Evolutionary conservation across 2,888 invertebrate species (phyloP).

Genomic region (Agriopis aurantiaria): DNA sequence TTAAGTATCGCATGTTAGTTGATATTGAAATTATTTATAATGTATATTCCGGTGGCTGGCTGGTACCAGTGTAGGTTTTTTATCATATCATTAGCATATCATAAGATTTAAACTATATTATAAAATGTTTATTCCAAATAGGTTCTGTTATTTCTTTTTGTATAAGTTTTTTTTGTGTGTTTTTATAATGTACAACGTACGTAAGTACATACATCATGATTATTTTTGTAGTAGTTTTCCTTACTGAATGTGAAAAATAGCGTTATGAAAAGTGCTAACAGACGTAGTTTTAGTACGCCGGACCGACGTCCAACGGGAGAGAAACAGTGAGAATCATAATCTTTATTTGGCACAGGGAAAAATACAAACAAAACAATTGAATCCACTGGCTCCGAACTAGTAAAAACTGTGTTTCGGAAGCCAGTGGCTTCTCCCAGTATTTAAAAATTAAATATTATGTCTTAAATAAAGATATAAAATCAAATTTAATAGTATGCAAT

Average conservation of each 20-base stretch:
- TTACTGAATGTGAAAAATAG: neutral
- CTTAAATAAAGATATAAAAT: too few relatives aligned
- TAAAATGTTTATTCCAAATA: slow-evolving; percentile 61
- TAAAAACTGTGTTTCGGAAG: too few relatives aligned
- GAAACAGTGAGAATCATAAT: too few relatives aligned
- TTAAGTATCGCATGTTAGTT: slow-evolving; percentile 78
- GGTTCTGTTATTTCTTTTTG: slow-evolving; percentile 25
- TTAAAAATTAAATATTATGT: too few relatives aligned
- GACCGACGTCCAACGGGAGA: too few relatives aligned
- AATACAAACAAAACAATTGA: too few relatives aligned
- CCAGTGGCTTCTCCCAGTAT: too few relatives aligned
- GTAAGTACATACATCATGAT: neutral
- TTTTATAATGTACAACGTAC: slow-evolving; percentile 8
- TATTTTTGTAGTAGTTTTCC: neutral
- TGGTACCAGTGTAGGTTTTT: slow-evolving; percentile 82
- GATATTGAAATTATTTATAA: slow-evolving; percentile 58
- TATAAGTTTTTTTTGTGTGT: slow-evolving; percentile 12
- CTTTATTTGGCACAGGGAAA: too few relatives aligned
- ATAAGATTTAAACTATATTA: slow-evolving; percentile 66
- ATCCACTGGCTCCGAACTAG: too few relatives aligned
- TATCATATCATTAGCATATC: slow-evolving; percentile 86
- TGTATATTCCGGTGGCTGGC: slow-evolving; percentile 68
- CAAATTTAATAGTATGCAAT: too few relatives aligned
- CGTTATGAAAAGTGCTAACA: too few relatives aligned
- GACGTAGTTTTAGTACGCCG: too few relatives aligned